Evolutionary conservation across 2,113 vertebrate genomes (phyloP).

Genomic region (Dasyprocta punctata): DNA sequence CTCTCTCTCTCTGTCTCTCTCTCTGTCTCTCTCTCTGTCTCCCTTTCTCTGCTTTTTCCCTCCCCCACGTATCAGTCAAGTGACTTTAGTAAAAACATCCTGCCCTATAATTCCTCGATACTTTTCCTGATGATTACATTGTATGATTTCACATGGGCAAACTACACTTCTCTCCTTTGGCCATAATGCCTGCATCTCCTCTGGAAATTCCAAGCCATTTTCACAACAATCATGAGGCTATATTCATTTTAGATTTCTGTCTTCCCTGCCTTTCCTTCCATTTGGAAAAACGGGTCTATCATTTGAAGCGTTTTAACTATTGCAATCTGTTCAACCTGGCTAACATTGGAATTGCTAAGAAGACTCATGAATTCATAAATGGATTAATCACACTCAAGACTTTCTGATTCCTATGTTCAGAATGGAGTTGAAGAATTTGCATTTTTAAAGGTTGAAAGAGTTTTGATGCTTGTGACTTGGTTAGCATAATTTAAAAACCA

Average conservation of each 20-base stretch:
- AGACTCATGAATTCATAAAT: background rate
- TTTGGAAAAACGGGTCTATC: background rate
- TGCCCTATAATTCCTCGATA: background rate
- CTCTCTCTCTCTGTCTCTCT: background rate
- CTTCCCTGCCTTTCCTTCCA: background rate
- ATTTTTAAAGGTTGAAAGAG: background rate
- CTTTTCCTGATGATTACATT: background rate
- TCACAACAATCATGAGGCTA: background rate
- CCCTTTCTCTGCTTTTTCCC: background rate
- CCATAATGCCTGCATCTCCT: background rate
- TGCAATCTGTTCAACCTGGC: background rate
- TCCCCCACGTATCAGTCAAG: background rate
- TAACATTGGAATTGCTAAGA: background rate
- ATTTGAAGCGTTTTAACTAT: background rate
- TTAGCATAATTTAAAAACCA: background rate
- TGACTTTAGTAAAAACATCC: background rate
- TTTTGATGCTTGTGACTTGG: background rate
- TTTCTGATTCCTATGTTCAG: background rate
- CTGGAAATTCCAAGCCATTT: background rate
- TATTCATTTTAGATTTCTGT: background rate
- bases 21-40: background rate
- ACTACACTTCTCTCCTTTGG: background rate
- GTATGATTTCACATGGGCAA: background rate
- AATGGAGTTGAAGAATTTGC: background rate
- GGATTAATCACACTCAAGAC: accelerated